Base-by-base conservation (phyloP, 1,140 invertebrate genomes). In the Pseudomyrmex gracilis region DNA sequence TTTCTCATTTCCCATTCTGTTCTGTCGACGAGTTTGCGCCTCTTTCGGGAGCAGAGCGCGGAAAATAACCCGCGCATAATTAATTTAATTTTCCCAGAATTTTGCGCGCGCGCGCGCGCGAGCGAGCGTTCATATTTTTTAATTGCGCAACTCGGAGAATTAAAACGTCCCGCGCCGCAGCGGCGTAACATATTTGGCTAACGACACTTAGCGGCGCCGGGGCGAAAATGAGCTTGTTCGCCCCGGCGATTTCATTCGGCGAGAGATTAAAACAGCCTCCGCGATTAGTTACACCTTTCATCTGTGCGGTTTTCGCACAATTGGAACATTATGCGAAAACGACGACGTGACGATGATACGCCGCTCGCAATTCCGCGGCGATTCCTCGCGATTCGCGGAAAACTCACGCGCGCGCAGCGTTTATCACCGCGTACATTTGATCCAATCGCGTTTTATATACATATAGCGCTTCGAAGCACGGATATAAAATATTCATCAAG, bases 221-320 rank as follows among this genome's bases (percentile, higher is more conserved):
- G 60, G 24, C 34, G 34, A 34, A 53, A 53, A 64, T n/a, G 73
- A 76, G 60, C 73, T 66, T 47, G 73, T 24, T 43, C 60, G 43
- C 22, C 34, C 20, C 20, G 15, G 47, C 58, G 57, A 17, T 77
- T 68, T 77, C 34, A 34, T 43, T 67, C 49, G 43, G 49, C 47
- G 43, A 7, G 43, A 71, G 76, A 80, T 70, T 71, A 71, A 80
- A 80, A 71, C 66, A 17, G 1, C 20, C 47, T 20, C 24, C n/a
- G 53, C 66, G 76, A 80, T 70, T 80, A 80, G 43, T 71, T 34
- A 34, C 34, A 71, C 66, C 71, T 80, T 80, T 70, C 66, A 45
- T 58, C 34, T 5, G 5, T 47, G 76, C 66, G 76, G 64, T 58
- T 24, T 10, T 34, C 34, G 43, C 58, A 71, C 55, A 80, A 57